Base-by-base conservation (phyloP, 2,888 invertebrate species). In the Lasioglossum pauxillum region DNA sequence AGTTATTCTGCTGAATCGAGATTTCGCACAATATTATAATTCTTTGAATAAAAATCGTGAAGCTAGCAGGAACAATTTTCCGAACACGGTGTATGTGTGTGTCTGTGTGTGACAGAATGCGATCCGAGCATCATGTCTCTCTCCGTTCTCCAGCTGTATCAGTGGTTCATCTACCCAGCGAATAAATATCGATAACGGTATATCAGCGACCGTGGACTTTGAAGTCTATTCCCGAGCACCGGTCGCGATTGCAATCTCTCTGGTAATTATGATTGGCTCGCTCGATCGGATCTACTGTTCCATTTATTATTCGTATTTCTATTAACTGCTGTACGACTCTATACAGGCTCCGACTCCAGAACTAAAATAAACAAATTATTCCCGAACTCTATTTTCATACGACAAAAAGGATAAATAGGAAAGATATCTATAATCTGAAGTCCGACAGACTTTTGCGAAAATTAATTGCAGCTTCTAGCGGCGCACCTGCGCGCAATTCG, bases 101-200 rank as follows among this genome's bases (percentile, higher is more conserved):
- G 3, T 31, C 19, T 67, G 19, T 23, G 19, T 23, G 8, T 41
- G 23, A 10, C 23, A 41, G n/a, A 69, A 38, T 41, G 67, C 3
- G 19, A 23, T 69, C 69, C 23, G n/a, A 38, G 19, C 16, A 16
- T 46, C 2, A 1, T 46, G 14, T 46, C 46, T 27, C 19, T 31
- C 5, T n/a, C 16, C 31, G 19, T 46, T 73, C 46, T 3, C 31
- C 4, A 27, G 16, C 19, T 23, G 16, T 44, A 72, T 72, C 72
- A 38, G 72, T 44, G 27, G 27, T 72, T 31, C 72, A 49, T 74
- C 16, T 74, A 49, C 31, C 31, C 23, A 5, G 73, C 49, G 46
- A 49, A 74, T 74, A 74, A 74, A 35, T 74, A 74, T 74, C 73
- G 73, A 74, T 74, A 74, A 74, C 73, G 73, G 73, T 74, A 74